A percentile compares a stretch with the other conserved stretches of the same genome.
Conservation (phyloP, 1,140 invertebrate genomes). For the Trichoplusia ni region DNA sequence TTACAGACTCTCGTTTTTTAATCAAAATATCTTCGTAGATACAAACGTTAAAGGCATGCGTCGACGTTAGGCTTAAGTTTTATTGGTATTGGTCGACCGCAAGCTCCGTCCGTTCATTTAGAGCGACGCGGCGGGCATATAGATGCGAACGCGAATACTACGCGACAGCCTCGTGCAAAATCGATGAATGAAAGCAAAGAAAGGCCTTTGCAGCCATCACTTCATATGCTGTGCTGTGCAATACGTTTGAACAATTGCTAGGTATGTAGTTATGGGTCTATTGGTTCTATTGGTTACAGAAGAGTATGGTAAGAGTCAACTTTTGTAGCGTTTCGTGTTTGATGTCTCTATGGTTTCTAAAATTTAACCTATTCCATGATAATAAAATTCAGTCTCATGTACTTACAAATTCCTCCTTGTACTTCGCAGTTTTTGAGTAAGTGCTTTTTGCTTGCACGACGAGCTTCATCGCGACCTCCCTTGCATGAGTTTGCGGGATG, state of each 20-base stretch:
- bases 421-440: slow-evolving; percentile 30
- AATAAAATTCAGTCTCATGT: slow-evolving; percentile 17
- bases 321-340: too few species aligned
- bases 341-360: too few species aligned
- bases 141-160: slow-evolving; percentile 70
- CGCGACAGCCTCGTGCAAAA: slow-evolving; percentile 57
- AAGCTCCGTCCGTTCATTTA: slow-evolving; percentile 77
- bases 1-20: slow-evolving; percentile 60
- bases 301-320: too few species aligned
- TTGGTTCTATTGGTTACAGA: background rate
- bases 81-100: slow-evolving; percentile 71
- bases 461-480: slow-evolving; percentile 51
- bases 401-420: slow-evolving; percentile 74
- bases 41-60: slow-evolving; percentile 59
- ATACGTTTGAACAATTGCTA: background rate
- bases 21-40: slow-evolving; percentile 58
- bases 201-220: slow-evolving; percentile 32
- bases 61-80: slow-evolving; percentile 63
- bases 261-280: background rate
- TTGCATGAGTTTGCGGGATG: slow-evolving; percentile 50
- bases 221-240: background rate
- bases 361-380: too few species aligned
- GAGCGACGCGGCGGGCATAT: slow-evolving; percentile 75
- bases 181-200: slow-evolving; percentile 70
- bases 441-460: slow-evolving; percentile 28